Conservation (phyloP, 30 jellyfish, hydroid and myxozoan species). For the Cassiopea andromeda region DNA sequence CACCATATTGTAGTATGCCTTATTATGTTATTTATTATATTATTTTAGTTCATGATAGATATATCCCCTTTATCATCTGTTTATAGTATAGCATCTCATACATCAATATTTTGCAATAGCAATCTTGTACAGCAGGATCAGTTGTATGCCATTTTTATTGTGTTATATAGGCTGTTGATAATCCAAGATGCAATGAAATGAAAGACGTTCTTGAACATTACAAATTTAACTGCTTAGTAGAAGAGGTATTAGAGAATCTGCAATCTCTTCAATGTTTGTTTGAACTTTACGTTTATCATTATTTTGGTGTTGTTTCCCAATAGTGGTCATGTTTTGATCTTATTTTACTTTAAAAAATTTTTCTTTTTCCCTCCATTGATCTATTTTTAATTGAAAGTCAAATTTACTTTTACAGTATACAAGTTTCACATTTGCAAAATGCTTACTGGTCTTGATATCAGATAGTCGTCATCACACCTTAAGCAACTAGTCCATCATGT, state of each 20-base stretch:
- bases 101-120: no score
- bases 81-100: no score
- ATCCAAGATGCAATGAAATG: constrained; percentile 93
- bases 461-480: no score
- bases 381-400: no score
- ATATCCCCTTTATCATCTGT: background rate
- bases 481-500: no score
- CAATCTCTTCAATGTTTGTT: background rate
- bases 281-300: background rate
- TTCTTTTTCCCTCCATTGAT: no score
- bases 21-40: background rate
- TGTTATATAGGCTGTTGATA: constrained; percentile 84
- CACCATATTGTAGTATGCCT: no score
- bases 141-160: background rate
- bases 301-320: background rate
- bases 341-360: no score
- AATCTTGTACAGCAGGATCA: background rate
- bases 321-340: no score
- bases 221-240: constrained; percentile 74
- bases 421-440: no score
- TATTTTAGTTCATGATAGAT: background rate
- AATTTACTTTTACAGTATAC: no score
- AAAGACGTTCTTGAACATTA: constrained; percentile 89
- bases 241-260: constrained; percentile 64
- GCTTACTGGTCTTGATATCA: no score